These are phyloP conservation scores for Drosophila phalerata DNA, from an alignment of 2,888 invertebrate species.

Conservation along the genomic window DNA sequence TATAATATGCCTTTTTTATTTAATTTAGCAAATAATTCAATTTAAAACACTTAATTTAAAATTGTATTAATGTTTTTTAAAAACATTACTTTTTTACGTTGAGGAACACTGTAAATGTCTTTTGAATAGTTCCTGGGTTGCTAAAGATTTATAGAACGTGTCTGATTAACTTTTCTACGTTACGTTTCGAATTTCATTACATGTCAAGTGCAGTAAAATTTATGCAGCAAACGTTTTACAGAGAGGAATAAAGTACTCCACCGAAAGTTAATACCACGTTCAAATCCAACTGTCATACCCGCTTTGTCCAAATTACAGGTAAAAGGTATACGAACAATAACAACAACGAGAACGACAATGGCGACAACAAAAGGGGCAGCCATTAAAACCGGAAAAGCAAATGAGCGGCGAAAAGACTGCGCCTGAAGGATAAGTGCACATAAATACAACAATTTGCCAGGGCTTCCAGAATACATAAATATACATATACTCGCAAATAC, in stretches of 20 bases:
- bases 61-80: too few relatives aligned
- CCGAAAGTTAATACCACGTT: too few relatives aligned
- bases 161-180: not conserved
- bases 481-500: not conserved
- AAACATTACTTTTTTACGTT: too few relatives aligned
- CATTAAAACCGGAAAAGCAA: constrained; percentile 67
- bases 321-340: constrained; percentile 35
- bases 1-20: too few relatives aligned
- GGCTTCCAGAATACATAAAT: constrained; percentile 29
- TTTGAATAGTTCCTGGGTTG: too few relatives aligned
- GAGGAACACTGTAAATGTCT: too few relatives aligned
- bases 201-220: too few relatives aligned
- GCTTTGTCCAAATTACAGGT: not conserved
- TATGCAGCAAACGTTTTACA: too few relatives aligned
- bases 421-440: constrained; percentile 65
- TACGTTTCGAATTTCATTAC: not conserved
- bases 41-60: too few relatives aligned
- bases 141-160: too few relatives aligned
- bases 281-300: constrained; percentile 2
- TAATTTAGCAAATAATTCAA: too few relatives aligned
- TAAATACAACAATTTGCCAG: constrained; percentile 60
- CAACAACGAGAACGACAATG: constrained; percentile 35
- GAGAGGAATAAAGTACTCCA: too few relatives aligned
- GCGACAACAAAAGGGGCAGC: constrained; percentile 56
- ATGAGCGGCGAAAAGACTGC: constrained; percentile 60